Base-by-base conservation (phyloP, 2,113 vertebrate species). In the Agapornis roseicollis region DNA sequence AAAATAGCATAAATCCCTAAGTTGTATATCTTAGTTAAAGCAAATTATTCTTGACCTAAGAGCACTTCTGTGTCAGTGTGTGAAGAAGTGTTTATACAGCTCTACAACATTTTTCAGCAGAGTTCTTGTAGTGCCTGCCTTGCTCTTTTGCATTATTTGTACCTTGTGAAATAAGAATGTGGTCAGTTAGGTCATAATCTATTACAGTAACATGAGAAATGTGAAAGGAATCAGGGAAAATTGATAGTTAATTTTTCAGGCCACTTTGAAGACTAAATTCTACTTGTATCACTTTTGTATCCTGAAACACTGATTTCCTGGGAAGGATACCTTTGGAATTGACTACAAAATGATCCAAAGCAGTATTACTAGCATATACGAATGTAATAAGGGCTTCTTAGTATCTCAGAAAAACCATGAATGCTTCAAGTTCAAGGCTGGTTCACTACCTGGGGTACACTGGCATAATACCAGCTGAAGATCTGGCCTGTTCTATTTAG, bases 101-200 rank as follows among this genome's bases (percentile, higher is more conserved):
- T 88, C 94, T 85, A 49, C 88, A 88, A 10, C 16, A 41, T 85
- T 96, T 97, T 95, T 65, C 95, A 93, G 83, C 37, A 82, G 93
- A 97, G 92, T 94, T 94, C 71, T 93, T 88, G 74, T 85, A 94
- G 85, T 84, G 89, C 72, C 90, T 96, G 65, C 91, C n/a, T 94
- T 95, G 93, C 64, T 65, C 31, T 85, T 95, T 80, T 93, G 91
- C 25, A 6, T 87, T 78, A 56, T 95, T 81, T 85, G 89, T 85
- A 44, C 33, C 84, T 87, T 94, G 74, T 72, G 96, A 91, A 96
- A 96, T 92, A 95, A 95, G 80, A 78, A 72, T 83, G 80, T 89
- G 52, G 66, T 94, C 78, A 49, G 55, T 37, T 94, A 83, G 77
- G 88, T 93, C 82, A 82, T 73, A 94, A 85, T 92, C 94, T 97